Conservation (phyloP, 2,888 invertebrate species). For the Melanchra persicariae region DNA sequence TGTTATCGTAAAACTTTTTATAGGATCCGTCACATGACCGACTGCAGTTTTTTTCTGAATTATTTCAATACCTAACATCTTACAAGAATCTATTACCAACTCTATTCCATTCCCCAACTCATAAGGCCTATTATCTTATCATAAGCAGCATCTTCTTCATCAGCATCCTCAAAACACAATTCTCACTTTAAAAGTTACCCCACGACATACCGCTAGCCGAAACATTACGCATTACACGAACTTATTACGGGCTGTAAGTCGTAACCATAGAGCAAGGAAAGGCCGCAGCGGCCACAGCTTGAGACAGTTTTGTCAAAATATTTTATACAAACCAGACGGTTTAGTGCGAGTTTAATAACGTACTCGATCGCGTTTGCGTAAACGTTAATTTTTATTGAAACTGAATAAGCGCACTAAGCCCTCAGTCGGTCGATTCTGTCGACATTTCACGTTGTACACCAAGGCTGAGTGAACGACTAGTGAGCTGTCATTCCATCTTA, state of each 20-base stretch:
- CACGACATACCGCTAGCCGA: conserved; percentile 49
- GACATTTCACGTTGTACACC: no score
- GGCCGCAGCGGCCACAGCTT: background rate
- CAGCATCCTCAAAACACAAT: conserved; percentile 25
- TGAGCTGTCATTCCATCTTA: no score
- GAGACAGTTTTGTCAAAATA: background rate
- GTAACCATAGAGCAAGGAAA: conserved; percentile 54
- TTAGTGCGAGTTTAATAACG: no score
- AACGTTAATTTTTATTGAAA: no score
- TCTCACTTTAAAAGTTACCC: conserved; percentile 54
- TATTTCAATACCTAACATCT: background rate
- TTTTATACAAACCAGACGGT: background rate
- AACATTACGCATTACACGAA: conserved; percentile 71
- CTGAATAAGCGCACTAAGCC: no score
- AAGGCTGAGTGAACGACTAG: no score
- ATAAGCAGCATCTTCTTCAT: conserved; percentile 38
- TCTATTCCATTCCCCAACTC: background rate
- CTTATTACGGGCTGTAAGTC: conserved; percentile 74
- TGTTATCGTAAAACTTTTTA: no score
- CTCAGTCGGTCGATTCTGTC: no score
- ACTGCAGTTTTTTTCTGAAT: no score
- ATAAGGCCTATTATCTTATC: conserved; percentile 16
- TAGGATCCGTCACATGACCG: no score
- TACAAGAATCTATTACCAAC: background rate
- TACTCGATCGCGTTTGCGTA: no score